A percentile compares a stretch with the other conserved stretches of the same genome.
Conservation (phyloP, 2,113 vertebrate genomes). For the Thalassarche chlororhynchos region DNA sequence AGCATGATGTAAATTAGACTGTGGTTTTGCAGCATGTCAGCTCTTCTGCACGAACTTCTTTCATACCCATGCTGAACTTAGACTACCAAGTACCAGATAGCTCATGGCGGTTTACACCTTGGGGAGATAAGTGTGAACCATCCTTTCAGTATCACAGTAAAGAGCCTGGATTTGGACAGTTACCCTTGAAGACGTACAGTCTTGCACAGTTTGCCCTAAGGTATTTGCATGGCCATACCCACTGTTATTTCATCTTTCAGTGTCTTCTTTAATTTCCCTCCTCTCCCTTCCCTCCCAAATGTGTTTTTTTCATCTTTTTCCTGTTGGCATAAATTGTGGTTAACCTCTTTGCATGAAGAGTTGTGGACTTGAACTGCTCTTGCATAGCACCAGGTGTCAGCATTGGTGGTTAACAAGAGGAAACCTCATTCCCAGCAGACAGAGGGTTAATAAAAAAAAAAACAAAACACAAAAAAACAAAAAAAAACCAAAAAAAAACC, state of each 20-base stretch:
- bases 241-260: background rate
- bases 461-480: background rate
- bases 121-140: background rate
- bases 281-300: background rate
- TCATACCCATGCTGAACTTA: background rate
- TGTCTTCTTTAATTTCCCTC: conserved; percentile 11
- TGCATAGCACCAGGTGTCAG: conserved; percentile 53
- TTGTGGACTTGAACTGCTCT: conserved; percentile 22
- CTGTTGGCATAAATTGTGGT: conserved; percentile 62
- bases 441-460: conserved; percentile 42
- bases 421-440: conserved; percentile 46
- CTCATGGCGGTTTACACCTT: background rate
- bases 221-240: background rate
- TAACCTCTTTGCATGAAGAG: conserved; percentile 38
- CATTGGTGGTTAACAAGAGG: conserved; percentile 48
- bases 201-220: background rate
- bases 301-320: conserved; percentile 45
- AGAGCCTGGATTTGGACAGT: background rate
- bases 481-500: background rate
- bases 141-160: background rate
- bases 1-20: background rate
- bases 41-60: background rate
- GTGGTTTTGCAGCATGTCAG: background rate
- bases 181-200: background rate
- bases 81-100: background rate